Conservation (phyloP, 2,888 invertebrate species). For the Mythimna lalbum region DNA sequence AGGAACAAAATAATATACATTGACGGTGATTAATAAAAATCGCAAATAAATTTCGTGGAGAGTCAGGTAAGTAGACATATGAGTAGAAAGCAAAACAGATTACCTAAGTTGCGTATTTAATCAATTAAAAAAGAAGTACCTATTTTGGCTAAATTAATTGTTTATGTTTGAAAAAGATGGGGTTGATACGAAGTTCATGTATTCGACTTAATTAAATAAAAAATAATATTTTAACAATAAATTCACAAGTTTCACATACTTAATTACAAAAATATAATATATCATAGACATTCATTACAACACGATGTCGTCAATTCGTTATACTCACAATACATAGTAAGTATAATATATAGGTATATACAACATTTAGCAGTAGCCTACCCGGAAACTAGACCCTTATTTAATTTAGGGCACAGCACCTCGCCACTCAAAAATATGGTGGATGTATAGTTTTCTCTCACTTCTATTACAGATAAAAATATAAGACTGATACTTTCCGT, state of each 20-base stretch:
- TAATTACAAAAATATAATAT: slow-evolving; percentile 62
- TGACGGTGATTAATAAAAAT: not conserved
- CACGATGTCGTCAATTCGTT: slow-evolving; percentile 42
- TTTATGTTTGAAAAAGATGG: slow-evolving; percentile 10
- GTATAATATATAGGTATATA: slow-evolving; percentile 44
- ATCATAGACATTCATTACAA: slow-evolving; percentile 59
- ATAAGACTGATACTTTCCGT: slow-evolving; percentile 42
- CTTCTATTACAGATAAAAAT: slow-evolving; percentile 37
- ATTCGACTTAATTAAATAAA: slow-evolving; percentile 49
- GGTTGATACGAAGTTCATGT: slow-evolving; percentile 30
- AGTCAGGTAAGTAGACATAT: not conserved
- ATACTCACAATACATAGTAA: slow-evolving; percentile 20
- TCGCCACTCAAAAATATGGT: slow-evolving; percentile 41
- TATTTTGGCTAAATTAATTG: not conserved
- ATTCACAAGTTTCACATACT: slow-evolving; percentile 57
- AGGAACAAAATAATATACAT: slow-evolving; percentile 10
- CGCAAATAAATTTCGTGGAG: no score
- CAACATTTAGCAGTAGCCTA: slow-evolving; percentile 51
- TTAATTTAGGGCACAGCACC: slow-evolving; percentile 57
- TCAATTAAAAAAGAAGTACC: not conserved
- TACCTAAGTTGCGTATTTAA: not conserved
- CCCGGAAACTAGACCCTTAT: slow-evolving; percentile 60
- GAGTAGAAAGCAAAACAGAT: not conserved
- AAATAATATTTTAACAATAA: slow-evolving; percentile 35
- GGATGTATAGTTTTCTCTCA: slow-evolving; percentile 15